These are phyloP conservation scores for Arothron firmamentum DNA, from an alignment of 2,113 vertebrate species.

Conservation along the genomic window DNA sequence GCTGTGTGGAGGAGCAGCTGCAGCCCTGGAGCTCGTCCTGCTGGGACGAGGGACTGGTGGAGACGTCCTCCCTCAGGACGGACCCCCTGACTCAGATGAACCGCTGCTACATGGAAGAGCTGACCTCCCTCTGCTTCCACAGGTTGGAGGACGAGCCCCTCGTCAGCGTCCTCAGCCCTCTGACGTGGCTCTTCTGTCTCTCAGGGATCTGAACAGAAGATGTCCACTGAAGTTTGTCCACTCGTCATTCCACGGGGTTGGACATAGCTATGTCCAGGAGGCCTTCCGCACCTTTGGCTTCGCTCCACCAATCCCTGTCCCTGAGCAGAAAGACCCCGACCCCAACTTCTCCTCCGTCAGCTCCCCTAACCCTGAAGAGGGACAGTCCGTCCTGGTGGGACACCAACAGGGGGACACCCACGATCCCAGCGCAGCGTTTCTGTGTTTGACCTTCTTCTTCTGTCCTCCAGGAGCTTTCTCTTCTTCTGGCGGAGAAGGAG, in stretches of 20 bases:
- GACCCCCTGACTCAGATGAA: constrained; percentile 84
- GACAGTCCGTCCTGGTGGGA: constrained; percentile 87
- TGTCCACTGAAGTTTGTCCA: constrained; percentile 86
- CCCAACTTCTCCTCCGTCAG: constrained; percentile 89
- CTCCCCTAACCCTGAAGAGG: constrained; percentile 95
- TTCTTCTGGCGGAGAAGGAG: constrained; percentile 86
- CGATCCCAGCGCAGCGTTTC: background rate
- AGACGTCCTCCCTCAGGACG: constrained; percentile 76
- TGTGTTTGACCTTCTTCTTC: background rate
- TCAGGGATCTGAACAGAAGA: constrained; percentile 79
- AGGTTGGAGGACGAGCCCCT: constrained; percentile 69
- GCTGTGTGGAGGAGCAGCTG: constrained; percentile 83
- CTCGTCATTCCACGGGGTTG: constrained; percentile 93
- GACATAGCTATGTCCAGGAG: constrained; percentile 84
- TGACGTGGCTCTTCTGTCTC: constrained; percentile 4
- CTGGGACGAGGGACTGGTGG: constrained; percentile 84
- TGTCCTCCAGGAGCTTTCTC: constrained; percentile 78
- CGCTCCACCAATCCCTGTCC: constrained; percentile 86
- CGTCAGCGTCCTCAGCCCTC: no score
- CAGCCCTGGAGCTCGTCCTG: constrained; percentile 90
- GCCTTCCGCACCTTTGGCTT: constrained; percentile 88
- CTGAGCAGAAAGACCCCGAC: constrained; percentile 91
- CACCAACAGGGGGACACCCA: background rate
- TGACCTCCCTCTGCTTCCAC: constrained; percentile 84
- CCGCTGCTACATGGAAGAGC: constrained; percentile 84